Conservation (phyloP, 2,113 vertebrate species). For the Oncorhynchus gorbuscha region DNA sequence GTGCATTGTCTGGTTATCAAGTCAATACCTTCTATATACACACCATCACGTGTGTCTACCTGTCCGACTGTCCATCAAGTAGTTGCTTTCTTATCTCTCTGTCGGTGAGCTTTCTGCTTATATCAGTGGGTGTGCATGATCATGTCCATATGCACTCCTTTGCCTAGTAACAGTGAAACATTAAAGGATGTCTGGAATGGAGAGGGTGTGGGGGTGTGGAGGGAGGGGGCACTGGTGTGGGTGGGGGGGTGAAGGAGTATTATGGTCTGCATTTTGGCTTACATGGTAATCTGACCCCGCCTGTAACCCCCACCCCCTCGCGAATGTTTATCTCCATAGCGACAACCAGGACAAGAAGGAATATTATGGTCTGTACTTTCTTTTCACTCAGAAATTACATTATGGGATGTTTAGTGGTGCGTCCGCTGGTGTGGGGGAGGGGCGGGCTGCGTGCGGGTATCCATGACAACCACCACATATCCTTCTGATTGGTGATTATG, state of each 20-base stretch:
- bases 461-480: slow-evolving; percentile 73
- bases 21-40: too few relatives aligned
- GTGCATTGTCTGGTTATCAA: too few relatives aligned
- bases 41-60: slow-evolving; percentile 1
- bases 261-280: slow-evolving; percentile 74
- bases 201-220: slow-evolving; percentile 13
- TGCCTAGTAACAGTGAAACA: slow-evolving; percentile 43
- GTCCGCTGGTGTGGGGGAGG: slow-evolving; percentile 54
- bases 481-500: slow-evolving; percentile 76
- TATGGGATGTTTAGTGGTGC: slow-evolving; percentile 57
- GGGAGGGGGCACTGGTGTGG: neutral
- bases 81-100: slow-evolving; percentile 23
- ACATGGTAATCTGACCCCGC: slow-evolving; percentile 74
- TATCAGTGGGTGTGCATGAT: slow-evolving; percentile 45
- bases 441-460: slow-evolving; percentile 60
- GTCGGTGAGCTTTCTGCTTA: neutral
- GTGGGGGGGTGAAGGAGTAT: slow-evolving; percentile 42
- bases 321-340: slow-evolving; percentile 65
- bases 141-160: slow-evolving; percentile 57
- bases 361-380: slow-evolving; percentile 73
- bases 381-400: slow-evolving; percentile 72
- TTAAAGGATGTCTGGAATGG: slow-evolving; percentile 36
- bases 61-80: slow-evolving; percentile 12
- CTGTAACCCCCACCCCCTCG: slow-evolving; percentile 46
- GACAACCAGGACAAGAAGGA: slow-evolving; percentile 64